phyloP scores from a whole-genome alignment of 92 coral and sea anemone genomes.

The Umimayanthus chanpuru region DNA sequence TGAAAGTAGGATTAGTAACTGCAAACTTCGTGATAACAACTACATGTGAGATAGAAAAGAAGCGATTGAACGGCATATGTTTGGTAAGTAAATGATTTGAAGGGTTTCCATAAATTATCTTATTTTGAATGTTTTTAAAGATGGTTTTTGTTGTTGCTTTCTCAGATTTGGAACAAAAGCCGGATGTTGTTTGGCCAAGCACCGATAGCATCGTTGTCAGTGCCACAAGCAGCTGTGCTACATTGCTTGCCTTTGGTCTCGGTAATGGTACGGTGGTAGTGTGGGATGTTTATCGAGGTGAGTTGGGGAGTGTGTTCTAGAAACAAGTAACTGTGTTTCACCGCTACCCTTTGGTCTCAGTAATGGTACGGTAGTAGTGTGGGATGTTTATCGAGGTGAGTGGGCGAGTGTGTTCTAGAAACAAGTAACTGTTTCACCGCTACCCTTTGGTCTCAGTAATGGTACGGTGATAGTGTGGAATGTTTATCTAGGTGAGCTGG shows the following conservation, averaged over 20 bases:
- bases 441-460: slow-evolving; percentile 13
- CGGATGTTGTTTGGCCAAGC: slow-evolving; percentile 91
- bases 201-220: slow-evolving; percentile 69
- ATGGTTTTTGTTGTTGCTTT: not conserved
- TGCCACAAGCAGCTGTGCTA: slow-evolving; percentile 75
- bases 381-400: not conserved
- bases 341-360: slow-evolving; percentile 7
- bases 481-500: not conserved
- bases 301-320: slow-evolving; percentile 14
- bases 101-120: not conserved
- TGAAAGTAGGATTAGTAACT: no score
- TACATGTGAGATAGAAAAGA: no score
- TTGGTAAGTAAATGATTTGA: no score
- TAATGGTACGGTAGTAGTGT: not conserved
- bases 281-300: slow-evolving; percentile 95
- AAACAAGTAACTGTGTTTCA: not conserved
- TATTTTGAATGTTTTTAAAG: not conserved
- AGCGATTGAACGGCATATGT: no score
- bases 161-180: slow-evolving; percentile 86
- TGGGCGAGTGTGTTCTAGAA: not conserved
- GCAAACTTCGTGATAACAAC: no score
- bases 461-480: not conserved
- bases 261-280: slow-evolving; percentile 78
- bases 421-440: not conserved
- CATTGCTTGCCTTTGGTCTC: slow-evolving; percentile 78